Base-by-base conservation (phyloP, 2,797 vertebrate species). In the Botia almorhae region DNA sequence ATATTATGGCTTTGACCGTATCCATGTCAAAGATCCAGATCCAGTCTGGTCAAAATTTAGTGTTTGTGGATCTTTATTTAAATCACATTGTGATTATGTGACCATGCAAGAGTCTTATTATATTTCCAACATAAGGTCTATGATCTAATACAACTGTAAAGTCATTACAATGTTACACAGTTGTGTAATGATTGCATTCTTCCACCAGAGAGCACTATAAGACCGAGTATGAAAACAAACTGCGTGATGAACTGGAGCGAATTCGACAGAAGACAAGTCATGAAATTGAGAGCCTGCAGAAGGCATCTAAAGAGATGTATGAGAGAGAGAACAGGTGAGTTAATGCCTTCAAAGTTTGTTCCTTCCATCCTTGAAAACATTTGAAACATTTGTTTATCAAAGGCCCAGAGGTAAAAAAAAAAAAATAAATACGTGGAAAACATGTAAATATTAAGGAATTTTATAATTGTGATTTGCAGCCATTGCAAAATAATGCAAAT, bases 261-360 rank as follows among this genome's bases (percentile, higher is more conserved):
- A 95, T 99, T 88, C 92, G 92, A 29, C 43, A 96, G 78, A 98
- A 97, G 93, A 99, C 97, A 65, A 92, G 94, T 86, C 96, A 96
- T 87, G 97, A 99, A 93, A 97, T 99, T 0, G 95, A 98, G 58
- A 95, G 93, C 73, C 94, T 99, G 87, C 95, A 98, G 92, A 94
- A 91, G 80, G 89, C 95, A 48, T 97, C 97, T 72, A 96, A 93
- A 89, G 98, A 99, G 93, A 97, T 98, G 95, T 99, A 98, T 76
- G 98, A 99, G 86, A 94, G 98, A 78, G 98, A 99, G 91, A 99
- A 99, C 94, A 97, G 98, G 85, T 87, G 53, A 76, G 74, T 14
- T 50, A 19, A 13, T 64, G 58, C 56, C 29, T 36, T 6, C 1
- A 4, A 1, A 39, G 1, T 0, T 2, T 63, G 2, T 29, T 17